Percentiles rank a stretch among this genome's conserved stretches.
These are phyloP conservation scores for Coturnix japonica DNA, from an alignment of 2,113 vertebrate genomes.

Conservation along the genomic window DNA sequence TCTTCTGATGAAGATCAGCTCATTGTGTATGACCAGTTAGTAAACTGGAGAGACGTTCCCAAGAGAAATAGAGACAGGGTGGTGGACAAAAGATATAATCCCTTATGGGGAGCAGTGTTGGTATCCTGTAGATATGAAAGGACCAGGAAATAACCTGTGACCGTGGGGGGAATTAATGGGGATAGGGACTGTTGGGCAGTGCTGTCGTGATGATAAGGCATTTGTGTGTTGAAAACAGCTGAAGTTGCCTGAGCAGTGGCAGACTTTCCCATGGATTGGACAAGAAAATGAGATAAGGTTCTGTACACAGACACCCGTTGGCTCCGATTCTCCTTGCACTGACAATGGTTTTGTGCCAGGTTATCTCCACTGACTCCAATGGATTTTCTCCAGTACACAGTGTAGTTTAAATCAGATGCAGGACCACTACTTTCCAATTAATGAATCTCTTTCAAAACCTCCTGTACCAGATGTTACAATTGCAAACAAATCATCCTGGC, in stretches of 20 bases:
- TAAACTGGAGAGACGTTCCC: background rate
- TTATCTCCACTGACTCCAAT: slow-evolving; percentile 11
- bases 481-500: slow-evolving; percentile 50
- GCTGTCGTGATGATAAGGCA: background rate
- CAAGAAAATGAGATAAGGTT: background rate
- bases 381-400: slow-evolving; percentile 36
- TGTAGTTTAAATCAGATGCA: slow-evolving; percentile 28
- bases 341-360: slow-evolving; percentile 23
- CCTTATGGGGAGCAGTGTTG: background rate
- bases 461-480: slow-evolving; percentile 51
- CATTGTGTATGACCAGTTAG: background rate
- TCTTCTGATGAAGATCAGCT: background rate
- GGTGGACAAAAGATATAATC: background rate
- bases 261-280: background rate
- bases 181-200: background rate
- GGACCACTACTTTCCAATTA: slow-evolving; percentile 11
- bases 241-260: background rate
- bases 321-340: background rate
- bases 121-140: background rate
- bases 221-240: background rate
- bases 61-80: background rate
- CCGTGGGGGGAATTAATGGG: background rate
- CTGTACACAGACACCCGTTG: background rate
- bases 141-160: background rate
- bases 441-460: slow-evolving; percentile 39